These are phyloP conservation scores for Phrixothrix hirtus DNA, from an alignment of 2,888 invertebrate genomes.

Conservation along the genomic window DNA sequence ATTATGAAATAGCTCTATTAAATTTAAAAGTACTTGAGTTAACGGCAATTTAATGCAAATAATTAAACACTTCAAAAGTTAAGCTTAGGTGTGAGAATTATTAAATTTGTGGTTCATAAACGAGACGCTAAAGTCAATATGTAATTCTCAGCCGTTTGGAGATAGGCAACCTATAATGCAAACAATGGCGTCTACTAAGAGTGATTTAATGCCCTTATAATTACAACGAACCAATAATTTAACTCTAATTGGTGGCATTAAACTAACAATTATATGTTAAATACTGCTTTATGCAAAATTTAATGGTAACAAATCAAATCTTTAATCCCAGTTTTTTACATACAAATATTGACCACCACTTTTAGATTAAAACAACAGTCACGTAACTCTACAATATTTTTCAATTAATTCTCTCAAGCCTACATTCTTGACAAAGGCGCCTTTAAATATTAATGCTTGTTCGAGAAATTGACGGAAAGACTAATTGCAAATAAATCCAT, in stretches of 20 bases:
- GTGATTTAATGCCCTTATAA: constrained; percentile 38
- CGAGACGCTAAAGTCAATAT: not conserved
- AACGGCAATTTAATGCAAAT: constrained; percentile 4
- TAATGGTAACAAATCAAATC: constrained; percentile 24
- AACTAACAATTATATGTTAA: constrained; percentile 29
- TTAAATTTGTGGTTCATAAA: constrained; percentile 2
- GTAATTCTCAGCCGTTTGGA: constrained; percentile 1
- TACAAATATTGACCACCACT: constrained; percentile 17
- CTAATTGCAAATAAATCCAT: constrained; percentile 1
- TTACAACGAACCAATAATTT: constrained; percentile 34
- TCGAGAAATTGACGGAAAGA: not conserved
- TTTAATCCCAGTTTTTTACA: constrained; percentile 19
- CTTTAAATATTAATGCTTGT: not conserved
- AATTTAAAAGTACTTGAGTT: constrained; percentile 2
- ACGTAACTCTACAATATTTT: constrained; percentile 15
- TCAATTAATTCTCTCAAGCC: constrained; percentile 7
- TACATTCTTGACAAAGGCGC: not conserved
- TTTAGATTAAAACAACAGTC: constrained; percentile 7
- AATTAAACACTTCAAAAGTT: not conserved
- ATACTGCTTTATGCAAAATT: constrained; percentile 19
- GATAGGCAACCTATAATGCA: constrained; percentile 9
- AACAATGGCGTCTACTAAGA: constrained; percentile 23
- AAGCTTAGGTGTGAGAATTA: not conserved
- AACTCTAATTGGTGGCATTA: constrained; percentile 30
- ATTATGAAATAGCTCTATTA: constrained; percentile 30